Evolutionary conservation across 2,797 vertebrate genomes (phyloP).

Genomic region (Rhynchotus rufescens): DNA sequence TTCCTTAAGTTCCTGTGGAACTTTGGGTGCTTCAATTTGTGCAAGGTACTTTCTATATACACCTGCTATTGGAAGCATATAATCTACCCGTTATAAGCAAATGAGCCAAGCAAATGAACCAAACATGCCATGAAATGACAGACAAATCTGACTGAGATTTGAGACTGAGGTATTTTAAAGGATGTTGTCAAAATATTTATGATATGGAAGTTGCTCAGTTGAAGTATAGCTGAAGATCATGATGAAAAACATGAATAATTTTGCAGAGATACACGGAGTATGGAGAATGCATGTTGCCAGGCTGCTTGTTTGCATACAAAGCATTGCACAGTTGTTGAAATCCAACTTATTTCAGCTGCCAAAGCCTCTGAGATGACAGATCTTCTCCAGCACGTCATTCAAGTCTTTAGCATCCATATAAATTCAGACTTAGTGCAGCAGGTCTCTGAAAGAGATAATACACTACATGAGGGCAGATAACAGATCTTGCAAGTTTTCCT

Average conservation of each 20-base stretch:
- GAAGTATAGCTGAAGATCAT: neutral
- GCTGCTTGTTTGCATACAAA: constrained; percentile 5
- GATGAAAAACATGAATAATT: neutral
- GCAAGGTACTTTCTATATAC: neutral
- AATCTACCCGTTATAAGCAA: neutral
- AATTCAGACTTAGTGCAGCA: neutral
- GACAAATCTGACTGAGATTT: constrained; percentile 4
- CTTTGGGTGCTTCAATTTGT: no score
- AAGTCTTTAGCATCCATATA: neutral
- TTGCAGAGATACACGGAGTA: neutral
- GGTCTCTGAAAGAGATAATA: neutral
- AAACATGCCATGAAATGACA: neutral
- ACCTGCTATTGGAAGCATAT: neutral
- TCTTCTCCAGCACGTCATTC: neutral
- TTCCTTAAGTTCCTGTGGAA: no score
- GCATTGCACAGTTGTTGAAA: constrained; percentile 6
- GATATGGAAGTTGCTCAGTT: neutral
- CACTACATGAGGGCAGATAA: neutral
- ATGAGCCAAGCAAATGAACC: neutral
- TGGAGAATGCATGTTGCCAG: neutral
- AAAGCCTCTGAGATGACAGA: neutral
- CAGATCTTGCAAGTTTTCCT: neutral
- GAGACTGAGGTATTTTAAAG: neutral
- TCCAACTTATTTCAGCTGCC: constrained; percentile 23
- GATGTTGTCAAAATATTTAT: constrained; percentile 59